phyloP scores from a whole-genome alignment of 1,140 invertebrate species.

The Limonius californicus region DNA sequence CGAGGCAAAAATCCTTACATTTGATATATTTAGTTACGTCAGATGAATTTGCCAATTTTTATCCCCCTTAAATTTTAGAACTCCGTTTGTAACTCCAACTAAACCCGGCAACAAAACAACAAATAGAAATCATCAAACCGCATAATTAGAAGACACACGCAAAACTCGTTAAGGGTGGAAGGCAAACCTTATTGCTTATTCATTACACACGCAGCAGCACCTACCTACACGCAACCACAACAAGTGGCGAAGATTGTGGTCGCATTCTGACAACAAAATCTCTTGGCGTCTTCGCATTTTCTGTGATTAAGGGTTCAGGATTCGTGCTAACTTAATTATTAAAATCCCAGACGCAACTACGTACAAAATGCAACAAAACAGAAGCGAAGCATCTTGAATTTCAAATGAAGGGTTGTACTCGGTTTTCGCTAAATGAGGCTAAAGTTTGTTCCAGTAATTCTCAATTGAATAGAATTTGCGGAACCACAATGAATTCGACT shows the following conservation, averaged over 20 bases:
- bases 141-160: neutral
- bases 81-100: too few species aligned
- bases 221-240: neutral
- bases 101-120: neutral
- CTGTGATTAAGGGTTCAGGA: neutral
- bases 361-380: neutral
- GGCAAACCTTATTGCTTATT: neutral
- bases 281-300: neutral
- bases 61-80: too few species aligned
- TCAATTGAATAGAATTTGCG: too few species aligned
- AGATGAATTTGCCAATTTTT: too few species aligned
- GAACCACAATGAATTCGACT: too few species aligned
- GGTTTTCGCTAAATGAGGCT: neutral
- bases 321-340: slow-evolving; percentile 7
- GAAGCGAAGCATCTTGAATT: neutral
- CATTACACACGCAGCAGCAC: neutral
- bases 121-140: neutral
- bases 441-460: too few species aligned
- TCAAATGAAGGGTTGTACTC: neutral
- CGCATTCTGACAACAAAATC: neutral
- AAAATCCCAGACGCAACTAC: neutral
- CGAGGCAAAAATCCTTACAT: too few species aligned
- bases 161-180: neutral
- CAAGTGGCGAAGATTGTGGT: neutral
- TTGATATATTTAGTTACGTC: too few species aligned